phyloP scores from a whole-genome alignment of 2,113 vertebrate species.

The Herpetotheres cachinnans region DNA sequence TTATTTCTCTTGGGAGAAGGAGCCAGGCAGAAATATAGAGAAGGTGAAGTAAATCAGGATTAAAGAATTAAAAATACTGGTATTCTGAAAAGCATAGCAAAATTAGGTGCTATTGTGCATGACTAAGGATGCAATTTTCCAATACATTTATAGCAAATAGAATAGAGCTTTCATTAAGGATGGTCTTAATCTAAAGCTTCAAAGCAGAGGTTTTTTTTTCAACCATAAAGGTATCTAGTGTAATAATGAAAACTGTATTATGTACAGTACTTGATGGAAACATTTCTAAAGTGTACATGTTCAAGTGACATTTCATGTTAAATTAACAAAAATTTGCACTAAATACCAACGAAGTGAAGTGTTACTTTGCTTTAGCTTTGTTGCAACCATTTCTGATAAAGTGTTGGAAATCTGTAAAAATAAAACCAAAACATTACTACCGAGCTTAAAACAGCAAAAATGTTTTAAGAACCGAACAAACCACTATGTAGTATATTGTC shows the following conservation, averaged over 20 bases:
- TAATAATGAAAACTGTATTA: conserved; percentile 27
- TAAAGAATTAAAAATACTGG: neutral
- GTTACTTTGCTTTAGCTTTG: conserved; percentile 73
- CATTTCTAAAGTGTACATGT: conserved; percentile 48
- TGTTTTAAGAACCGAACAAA: conserved; percentile 50
- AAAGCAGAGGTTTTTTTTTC: neutral
- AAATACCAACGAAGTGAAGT: conserved; percentile 75
- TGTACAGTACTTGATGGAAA: conserved; percentile 33
- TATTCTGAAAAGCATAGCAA: conserved; percentile 1
- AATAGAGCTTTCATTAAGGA: neutral
- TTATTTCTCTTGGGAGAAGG: neutral
- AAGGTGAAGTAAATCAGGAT: neutral
- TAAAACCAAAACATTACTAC: neutral
- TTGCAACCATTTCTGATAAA: conserved; percentile 63
- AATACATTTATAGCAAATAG: conserved; percentile 13
- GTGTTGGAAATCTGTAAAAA: conserved; percentile 59
- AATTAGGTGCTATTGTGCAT: conserved; percentile 49
- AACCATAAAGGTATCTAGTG: conserved; percentile 44
- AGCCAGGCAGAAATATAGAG: neutral
- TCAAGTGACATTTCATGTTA: conserved; percentile 63
- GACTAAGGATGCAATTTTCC: conserved; percentile 24
- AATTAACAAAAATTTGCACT: conserved; percentile 73
- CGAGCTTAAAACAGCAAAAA: conserved; percentile 36
- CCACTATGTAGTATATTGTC: conserved; percentile 62
- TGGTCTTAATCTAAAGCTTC: conserved; percentile 33